Percentiles rank a stretch among this genome's conserved stretches.
These are phyloP conservation scores for Drosophila subquinaria DNA, from an alignment of 2,888 invertebrate species.

Conservation along the genomic window DNA sequence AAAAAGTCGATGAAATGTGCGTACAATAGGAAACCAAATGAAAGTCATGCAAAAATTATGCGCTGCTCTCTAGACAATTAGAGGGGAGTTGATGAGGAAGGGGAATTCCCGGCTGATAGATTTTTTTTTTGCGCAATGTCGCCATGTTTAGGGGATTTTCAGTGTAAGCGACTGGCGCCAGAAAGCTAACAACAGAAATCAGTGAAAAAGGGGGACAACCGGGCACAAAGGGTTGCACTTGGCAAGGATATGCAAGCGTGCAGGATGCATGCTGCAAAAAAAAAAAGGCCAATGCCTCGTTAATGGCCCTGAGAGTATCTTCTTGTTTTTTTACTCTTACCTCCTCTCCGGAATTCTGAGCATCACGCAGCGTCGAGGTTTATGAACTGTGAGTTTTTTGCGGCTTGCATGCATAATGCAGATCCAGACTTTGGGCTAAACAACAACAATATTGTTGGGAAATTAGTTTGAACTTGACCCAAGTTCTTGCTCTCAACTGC, in stretches of 20 bases:
- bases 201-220: slow-evolving; percentile 14
- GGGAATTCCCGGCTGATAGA: slow-evolving; percentile 32
- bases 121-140: slow-evolving; percentile 34
- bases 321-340: slow-evolving; percentile 4
- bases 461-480: slow-evolving; percentile 75
- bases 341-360: slow-evolving; percentile 8
- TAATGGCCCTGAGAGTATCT: slow-evolving; percentile 65
- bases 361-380: slow-evolving; percentile 53
- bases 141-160: slow-evolving; percentile 39
- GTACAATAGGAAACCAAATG: slow-evolving; percentile 61
- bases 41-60: slow-evolving; percentile 71
- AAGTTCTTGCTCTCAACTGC: slow-evolving; percentile 34
- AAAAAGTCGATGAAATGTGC: slow-evolving; percentile 55
- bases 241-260: slow-evolving; percentile 53
- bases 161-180: slow-evolving; percentile 71
- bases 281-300: slow-evolving; percentile 72
- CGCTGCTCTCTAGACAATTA: slow-evolving; percentile 49
- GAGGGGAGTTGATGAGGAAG: slow-evolving; percentile 16
- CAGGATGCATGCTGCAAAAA: slow-evolving; percentile 50
- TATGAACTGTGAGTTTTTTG: slow-evolving; percentile 58
- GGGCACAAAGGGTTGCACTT: slow-evolving; percentile 56
- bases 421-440: slow-evolving; percentile 31
- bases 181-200: slow-evolving; percentile 59
- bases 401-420: slow-evolving; percentile 49
- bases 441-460: slow-evolving; percentile 56